Evolutionary conservation across 2,113 vertebrate genomes (phyloP), one percentile per base, ranked within the genome.

Genomic region (Carassius carassius): DNA sequence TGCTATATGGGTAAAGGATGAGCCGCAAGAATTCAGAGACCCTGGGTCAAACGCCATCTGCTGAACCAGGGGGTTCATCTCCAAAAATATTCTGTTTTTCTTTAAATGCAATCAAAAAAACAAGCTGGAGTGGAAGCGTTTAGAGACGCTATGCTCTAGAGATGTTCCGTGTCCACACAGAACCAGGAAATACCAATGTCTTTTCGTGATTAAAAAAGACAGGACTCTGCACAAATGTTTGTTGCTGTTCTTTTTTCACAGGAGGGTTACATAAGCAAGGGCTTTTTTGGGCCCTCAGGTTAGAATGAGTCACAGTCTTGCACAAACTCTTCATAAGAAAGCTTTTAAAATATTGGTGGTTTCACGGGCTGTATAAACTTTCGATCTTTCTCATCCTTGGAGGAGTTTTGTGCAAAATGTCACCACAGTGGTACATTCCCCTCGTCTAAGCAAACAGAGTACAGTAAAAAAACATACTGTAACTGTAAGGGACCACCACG

Each of bases 151-250:
- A 6, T 10, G 63, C 58, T 44, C 41, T 47, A 77, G 13, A 69
- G 35, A 75, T 37, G 77, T 54, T 63, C 78, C 16, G 23, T 37
- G 76, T 80, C 70, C 65, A 67, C 5, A 14, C 58, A 2, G 35
- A 35, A 78, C 21, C 91, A 93, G 92, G 93, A 94, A 94, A 92
- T 91, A 17, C 90, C 91, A 87, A n/a, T 10, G 9, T 54, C 81
- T 84, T 87, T 41, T 58, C 82, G 74, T 16, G 84, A 88, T 88
- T 92, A 91, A 92, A 92, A 92, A 88, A 80, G 88, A 90, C 90
- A 87, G 85, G 89, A 87, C 78, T 17, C 88, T 89, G 89, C 92
- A 93, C 86, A 92, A 90, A 41, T 86, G 78, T 80, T 60, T 58
- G 51, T 41, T 41, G 29, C 62, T 60, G 21, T 49, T 65, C 69